These are phyloP conservation scores for Pseudocheirus occidentalis DNA, from an alignment of 2,797 vertebrate species.

Conservation along the genomic window DNA sequence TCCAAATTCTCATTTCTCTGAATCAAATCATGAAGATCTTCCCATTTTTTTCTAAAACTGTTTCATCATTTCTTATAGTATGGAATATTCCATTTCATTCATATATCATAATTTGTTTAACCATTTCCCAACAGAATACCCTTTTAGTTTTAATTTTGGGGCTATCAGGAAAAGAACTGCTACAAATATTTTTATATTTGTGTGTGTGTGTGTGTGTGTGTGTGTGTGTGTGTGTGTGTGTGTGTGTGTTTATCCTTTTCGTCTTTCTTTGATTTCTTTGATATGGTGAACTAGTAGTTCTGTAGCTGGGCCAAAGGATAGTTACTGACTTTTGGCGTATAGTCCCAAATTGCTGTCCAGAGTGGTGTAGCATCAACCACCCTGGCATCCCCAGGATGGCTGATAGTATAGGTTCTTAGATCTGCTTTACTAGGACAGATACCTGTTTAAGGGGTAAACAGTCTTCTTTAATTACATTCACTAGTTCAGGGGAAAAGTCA, in stretches of 20 bases:
- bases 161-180: neutral
- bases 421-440: too few species aligned
- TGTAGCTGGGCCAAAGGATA: neutral
- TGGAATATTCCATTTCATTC: neutral
- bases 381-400: too few species aligned
- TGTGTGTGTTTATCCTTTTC: neutral
- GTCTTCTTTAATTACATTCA: too few species aligned
- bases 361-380: neutral
- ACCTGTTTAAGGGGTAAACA: too few species aligned
- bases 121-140: neutral
- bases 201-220: too few species aligned
- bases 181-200: neutral
- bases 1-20: neutral
- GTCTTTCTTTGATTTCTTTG: neutral
- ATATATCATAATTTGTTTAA: neutral
- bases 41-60: neutral
- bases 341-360: neutral
- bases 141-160: neutral
- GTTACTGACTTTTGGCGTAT: neutral
- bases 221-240: too few species aligned
- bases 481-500: too few species aligned
- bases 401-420: too few species aligned
- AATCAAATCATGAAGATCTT: neutral
- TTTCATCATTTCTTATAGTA: neutral
- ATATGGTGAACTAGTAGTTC: neutral